Evolutionary conservation across 1,140 invertebrate species (phyloP), one percentile per base, ranked within the genome.

Genomic region (Delia radicum): DNA sequence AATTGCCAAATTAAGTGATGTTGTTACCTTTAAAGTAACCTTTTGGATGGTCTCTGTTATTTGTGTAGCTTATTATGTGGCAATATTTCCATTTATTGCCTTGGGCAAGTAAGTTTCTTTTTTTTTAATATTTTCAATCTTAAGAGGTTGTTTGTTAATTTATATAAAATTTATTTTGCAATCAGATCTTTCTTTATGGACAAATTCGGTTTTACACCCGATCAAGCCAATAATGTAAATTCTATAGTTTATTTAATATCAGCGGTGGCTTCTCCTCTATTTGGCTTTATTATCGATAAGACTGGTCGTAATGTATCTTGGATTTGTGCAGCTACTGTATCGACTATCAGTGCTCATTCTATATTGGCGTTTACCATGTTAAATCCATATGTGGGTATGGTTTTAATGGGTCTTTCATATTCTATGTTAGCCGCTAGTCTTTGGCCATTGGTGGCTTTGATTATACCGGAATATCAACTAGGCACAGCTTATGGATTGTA

Each of bases 51-150:
- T 98, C 21, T 91, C 92, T 48, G 82, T 95, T 3, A 95, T 98
- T 76, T 98, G 97, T 88, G 94, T 99, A 5, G 90, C 93, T 2
- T 99, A 98, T 87, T 99, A 99, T 87, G 92, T 97, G 18, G 94
- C 96, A 5, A 96, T 99, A 78, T 99, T 99, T 86, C 97, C 97
- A 21, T 99, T 99, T 82, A 95, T 99, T 85, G 94, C 94, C 8
- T 87, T 99, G 37, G 97, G 95, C 87, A 94, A 97, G 95, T 77
- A 65, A 74, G 77, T 75, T 69, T 48, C 33, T 28, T 31, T 0
- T n/a, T n/a, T n/a, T n/a, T n/a, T n/a, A n/a, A n/a, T n/a, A n/a
- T n/a, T n/a, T n/a, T n/a, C n/a, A n/a, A n/a, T n/a, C n/a, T n/a
- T n/a, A n/a, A n/a, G n/a, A n/a, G n/a, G 8, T 63, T 65, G 7